These are phyloP conservation scores for Conistra vaccinii DNA, from an alignment of 2,888 invertebrate genomes.

Conservation along the genomic window DNA sequence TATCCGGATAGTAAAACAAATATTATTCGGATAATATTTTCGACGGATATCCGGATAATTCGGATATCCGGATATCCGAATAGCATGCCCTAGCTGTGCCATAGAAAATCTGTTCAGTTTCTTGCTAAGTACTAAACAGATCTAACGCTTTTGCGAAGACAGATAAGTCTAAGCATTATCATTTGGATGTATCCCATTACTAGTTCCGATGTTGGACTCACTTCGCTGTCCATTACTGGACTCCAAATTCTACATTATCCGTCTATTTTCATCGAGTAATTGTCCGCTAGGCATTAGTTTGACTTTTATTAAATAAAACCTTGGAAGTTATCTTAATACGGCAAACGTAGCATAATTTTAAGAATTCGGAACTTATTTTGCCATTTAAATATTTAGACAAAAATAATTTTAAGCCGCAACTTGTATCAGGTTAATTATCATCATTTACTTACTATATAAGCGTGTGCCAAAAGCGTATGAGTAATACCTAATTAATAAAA, in stretches of 20 bases:
- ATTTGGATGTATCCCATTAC: background rate
- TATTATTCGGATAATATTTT: no score
- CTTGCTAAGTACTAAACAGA: background rate
- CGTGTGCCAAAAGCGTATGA: constrained; percentile 40
- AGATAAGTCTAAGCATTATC: constrained; percentile 1
- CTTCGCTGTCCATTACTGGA: background rate
- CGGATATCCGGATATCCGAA: no score
- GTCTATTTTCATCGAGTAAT: background rate
- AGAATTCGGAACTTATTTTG: constrained; percentile 1
- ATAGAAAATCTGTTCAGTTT: background rate
- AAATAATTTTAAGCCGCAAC: constrained; percentile 3
- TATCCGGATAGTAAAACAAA: no score
- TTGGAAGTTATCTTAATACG: constrained; percentile 10
- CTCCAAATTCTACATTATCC: background rate
- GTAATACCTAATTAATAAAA: constrained; percentile 21
- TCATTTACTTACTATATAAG: constrained; percentile 7
- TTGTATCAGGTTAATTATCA: constrained; percentile 7
- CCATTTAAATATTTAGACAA: constrained; percentile 18
- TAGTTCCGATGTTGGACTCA: constrained; percentile 2
- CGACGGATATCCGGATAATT: no score
- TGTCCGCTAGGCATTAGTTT: constrained; percentile 8
- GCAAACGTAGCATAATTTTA: constrained; percentile 5
- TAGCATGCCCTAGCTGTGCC: no score
- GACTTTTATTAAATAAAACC: background rate
- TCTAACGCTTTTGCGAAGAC: background rate